These are phyloP conservation scores for Megaceryle torquata DNA, from an alignment of 2,113 vertebrate species.

Conservation along the genomic window DNA sequence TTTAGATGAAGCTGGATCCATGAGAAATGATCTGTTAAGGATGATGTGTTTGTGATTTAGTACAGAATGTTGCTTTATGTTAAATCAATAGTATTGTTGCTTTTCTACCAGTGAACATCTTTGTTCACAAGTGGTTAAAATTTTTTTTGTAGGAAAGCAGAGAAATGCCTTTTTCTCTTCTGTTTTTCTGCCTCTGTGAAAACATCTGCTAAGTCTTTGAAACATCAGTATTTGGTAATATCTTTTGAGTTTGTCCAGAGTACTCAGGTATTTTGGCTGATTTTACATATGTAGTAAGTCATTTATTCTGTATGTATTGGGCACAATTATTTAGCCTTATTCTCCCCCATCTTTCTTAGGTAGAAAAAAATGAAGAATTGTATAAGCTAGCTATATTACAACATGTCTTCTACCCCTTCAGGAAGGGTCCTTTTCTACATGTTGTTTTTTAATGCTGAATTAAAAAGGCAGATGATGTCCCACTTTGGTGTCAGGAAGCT, in stretches of 20 bases:
- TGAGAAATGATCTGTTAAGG: background rate
- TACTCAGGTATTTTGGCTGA: constrained; percentile 43
- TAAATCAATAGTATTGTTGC: background rate
- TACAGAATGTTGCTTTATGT: background rate
- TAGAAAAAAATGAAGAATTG: background rate
- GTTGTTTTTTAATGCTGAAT: background rate
- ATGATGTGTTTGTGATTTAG: background rate
- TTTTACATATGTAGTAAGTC: background rate
- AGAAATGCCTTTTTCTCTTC: background rate
- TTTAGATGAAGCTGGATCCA: background rate
- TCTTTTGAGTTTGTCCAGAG: constrained; percentile 39
- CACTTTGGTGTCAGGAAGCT: background rate
- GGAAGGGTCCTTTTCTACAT: background rate
- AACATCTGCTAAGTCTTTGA: background rate
- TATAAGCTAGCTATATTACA: background rate
- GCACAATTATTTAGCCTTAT: background rate
- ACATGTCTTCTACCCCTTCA: background rate
- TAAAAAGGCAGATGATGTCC: background rate
- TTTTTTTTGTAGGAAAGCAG: background rate
- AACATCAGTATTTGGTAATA: background rate
- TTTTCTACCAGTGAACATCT: background rate
- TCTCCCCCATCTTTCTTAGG: background rate
- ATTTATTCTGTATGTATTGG: background rate
- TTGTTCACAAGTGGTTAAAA: background rate
- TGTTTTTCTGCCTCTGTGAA: background rate